phyloP scores from a whole-genome alignment of 2,888 invertebrate species.

The Morpho deidamia region DNA sequence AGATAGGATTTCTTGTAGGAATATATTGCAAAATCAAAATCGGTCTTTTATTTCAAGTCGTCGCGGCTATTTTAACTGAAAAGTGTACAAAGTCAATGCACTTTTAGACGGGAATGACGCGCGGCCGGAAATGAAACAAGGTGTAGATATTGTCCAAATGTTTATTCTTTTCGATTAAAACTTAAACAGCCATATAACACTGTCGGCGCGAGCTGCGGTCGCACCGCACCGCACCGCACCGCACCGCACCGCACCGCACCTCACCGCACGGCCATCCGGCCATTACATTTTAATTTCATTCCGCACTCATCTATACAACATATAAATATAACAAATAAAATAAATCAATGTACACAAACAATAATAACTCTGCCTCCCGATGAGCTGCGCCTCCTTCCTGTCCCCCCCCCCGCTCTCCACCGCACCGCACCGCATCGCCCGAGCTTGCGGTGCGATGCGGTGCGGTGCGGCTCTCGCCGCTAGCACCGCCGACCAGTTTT shows the following conservation, averaged over 20 bases:
- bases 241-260: background rate
- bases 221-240: background rate
- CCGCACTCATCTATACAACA: conserved; percentile 44
- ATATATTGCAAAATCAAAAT: too few species aligned
- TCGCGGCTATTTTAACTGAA: too few species aligned
- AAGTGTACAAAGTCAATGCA: too few species aligned
- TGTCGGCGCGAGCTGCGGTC: background rate
- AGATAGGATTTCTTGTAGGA: too few species aligned
- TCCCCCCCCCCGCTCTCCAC: background rate
- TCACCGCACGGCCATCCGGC: conserved; percentile 18
- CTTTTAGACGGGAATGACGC: too few species aligned
- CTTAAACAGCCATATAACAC: conserved; percentile 40
- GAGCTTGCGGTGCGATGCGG: conserved; percentile 21
- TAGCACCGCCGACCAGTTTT: conserved; percentile 50
- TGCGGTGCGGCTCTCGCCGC: conserved; percentile 21
- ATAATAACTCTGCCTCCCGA: conserved; percentile 40
- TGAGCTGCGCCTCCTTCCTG: conserved; percentile 11
- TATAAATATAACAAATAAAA: conserved; percentile 66
- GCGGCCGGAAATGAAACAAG: conserved; percentile 38
- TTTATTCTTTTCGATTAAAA: conserved; percentile 51
- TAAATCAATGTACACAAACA: conserved; percentile 62
- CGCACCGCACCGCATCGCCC: conserved; percentile 3
- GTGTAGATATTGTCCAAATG: conserved; percentile 60
- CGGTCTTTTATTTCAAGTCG: too few species aligned
- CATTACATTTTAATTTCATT: conserved; percentile 50